These are phyloP conservation scores for Xenotilapia leptura DNA, from an alignment of 2,113 vertebrate species.

Conservation along the genomic window DNA sequence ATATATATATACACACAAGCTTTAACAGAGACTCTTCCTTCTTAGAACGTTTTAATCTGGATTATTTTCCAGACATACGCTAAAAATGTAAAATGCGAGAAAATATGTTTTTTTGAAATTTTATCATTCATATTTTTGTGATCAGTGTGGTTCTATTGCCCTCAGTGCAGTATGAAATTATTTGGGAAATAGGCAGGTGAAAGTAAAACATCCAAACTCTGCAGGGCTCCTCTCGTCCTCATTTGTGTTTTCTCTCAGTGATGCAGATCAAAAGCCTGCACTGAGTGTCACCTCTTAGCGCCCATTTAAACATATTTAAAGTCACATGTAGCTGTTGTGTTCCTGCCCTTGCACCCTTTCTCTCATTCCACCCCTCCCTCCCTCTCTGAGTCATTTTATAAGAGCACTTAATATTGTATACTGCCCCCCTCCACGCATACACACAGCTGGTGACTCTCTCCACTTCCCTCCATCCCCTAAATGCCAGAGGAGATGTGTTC, in stretches of 20 bases:
- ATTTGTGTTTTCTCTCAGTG: background rate
- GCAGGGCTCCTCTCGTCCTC: background rate
- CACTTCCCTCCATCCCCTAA: background rate
- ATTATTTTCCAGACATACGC: background rate
- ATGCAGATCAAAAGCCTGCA: background rate
- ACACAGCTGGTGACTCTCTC: constrained; percentile 1
- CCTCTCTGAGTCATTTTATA: constrained; percentile 12
- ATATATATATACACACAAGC: background rate
- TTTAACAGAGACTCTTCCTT: background rate
- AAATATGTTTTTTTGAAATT: background rate
- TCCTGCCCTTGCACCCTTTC: background rate
- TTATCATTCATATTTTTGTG: background rate
- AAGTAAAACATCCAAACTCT: background rate
- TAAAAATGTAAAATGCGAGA: background rate
- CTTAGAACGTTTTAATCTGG: background rate
- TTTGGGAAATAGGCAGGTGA: background rate
- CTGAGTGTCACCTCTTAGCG: background rate
- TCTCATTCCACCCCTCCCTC: background rate
- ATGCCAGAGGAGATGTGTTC: constrained; percentile 43
- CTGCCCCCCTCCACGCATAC: background rate
- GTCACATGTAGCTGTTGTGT: background rate
- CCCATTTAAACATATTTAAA: background rate
- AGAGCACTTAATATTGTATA: constrained; percentile 33
- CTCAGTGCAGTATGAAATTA: background rate
- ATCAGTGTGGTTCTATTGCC: background rate